Evolutionary conservation across 2,113 vertebrate genomes (phyloP).

Genomic region (Corynorhinus townsendii): DNA sequence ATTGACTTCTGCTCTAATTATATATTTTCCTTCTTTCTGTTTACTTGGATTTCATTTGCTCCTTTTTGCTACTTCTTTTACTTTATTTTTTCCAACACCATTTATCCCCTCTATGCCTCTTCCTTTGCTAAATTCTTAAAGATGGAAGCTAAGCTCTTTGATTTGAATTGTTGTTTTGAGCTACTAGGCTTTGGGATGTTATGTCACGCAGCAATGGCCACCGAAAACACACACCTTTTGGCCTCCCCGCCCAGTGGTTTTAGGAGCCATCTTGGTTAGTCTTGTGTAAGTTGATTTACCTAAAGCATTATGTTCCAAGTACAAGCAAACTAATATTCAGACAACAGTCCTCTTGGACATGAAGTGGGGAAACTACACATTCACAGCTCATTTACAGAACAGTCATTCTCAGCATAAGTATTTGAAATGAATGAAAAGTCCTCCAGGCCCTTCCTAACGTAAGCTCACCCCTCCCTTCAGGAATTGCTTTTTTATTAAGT

Average conservation of each 20-base stretch:
- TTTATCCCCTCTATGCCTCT: too few relatives aligned
- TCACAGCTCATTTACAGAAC: not conserved
- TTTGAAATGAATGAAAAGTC: not conserved
- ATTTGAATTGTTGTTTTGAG: not conserved
- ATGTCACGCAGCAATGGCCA: not conserved
- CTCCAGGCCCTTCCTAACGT: not conserved
- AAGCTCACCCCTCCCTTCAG: not conserved
- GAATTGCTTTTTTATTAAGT: slow-evolving; percentile 27
- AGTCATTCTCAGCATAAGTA: not conserved
- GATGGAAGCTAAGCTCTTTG: not conserved
- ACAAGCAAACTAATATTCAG: slow-evolving; percentile 2
- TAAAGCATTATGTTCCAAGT: not conserved
- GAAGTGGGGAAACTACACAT: not conserved
- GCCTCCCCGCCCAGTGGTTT: not conserved
- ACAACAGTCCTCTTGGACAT: not conserved
- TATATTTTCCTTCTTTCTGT: not conserved
- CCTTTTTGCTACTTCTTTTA: not conserved
- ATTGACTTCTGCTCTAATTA: not conserved
- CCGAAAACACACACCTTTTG: not conserved
- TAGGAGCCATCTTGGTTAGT: not conserved
- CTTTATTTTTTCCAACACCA: too few relatives aligned
- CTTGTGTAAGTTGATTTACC: not conserved
- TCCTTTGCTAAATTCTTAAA: not conserved
- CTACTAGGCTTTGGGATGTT: not conserved
- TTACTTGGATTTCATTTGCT: not conserved